Evolutionary conservation across 2,113 vertebrate genomes (phyloP).

Genomic region (Istiophorus platypterus): DNA sequence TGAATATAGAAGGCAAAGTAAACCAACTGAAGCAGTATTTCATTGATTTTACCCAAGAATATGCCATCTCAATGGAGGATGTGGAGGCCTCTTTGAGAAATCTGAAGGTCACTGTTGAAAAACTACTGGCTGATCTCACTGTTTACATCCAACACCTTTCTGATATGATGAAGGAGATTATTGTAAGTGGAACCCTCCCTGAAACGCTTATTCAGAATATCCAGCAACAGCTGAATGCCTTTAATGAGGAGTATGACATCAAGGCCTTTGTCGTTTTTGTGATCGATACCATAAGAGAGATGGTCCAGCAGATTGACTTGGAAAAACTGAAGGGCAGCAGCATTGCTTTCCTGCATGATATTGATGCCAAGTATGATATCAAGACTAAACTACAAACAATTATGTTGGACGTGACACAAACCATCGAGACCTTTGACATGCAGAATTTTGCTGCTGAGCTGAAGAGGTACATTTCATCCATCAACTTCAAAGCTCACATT

Average conservation of each 20-base stretch:
- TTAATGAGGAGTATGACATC: slow-evolving; percentile 87
- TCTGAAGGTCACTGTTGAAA: slow-evolving; percentile 71
- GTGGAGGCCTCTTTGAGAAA: slow-evolving; percentile 82
- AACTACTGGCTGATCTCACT: slow-evolving; percentile 77
- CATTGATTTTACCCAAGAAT: slow-evolving; percentile 74
- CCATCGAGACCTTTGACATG: slow-evolving; percentile 83
- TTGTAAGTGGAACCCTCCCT: slow-evolving; percentile 77
- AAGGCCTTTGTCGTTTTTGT: slow-evolving; percentile 72
- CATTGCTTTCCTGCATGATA: slow-evolving; percentile 84
- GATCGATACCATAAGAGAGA: slow-evolving; percentile 78
- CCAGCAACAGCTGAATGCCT: slow-evolving; percentile 78
- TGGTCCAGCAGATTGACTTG: slow-evolving; percentile 82
- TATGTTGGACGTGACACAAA: slow-evolving; percentile 78
- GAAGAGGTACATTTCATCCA: slow-evolving; percentile 68
- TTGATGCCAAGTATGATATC: slow-evolving; percentile 84
- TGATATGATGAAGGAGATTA: slow-evolving; percentile 81
- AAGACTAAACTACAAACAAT: slow-evolving; percentile 75
- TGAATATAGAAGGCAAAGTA: slow-evolving; percentile 84
- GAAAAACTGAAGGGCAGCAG: slow-evolving; percentile 79
- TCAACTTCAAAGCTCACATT: slow-evolving; percentile 70
- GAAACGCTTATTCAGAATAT: slow-evolving; percentile 81
- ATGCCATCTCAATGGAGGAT: slow-evolving; percentile 85
- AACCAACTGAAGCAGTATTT: slow-evolving; percentile 83
- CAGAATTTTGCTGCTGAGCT: slow-evolving; percentile 71
- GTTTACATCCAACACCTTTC: slow-evolving; percentile 76